Evolutionary conservation across 2,888 invertebrate species (phyloP).

Genomic region (Amiota mariae): DNA sequence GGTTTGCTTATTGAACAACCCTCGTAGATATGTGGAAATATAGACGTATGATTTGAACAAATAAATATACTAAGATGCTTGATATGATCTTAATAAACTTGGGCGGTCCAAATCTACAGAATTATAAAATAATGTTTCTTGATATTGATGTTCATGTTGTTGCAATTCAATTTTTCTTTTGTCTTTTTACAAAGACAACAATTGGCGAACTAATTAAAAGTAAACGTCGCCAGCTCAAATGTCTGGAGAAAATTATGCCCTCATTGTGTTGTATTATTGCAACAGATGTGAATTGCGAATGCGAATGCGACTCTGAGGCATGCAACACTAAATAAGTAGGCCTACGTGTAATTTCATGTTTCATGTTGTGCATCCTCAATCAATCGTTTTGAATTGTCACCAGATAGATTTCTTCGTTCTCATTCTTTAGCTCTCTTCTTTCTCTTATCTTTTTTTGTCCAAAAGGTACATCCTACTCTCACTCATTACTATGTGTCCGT

Average conservation of each 20-base stretch:
- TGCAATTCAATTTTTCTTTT: no score
- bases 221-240: slow-evolving; percentile 42
- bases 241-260: slow-evolving; percentile 55
- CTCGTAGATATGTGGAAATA: no score
- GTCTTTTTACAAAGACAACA: slow-evolving; percentile 43
- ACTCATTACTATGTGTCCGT: not conserved
- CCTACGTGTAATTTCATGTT: not conserved
- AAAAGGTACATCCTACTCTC: not conserved
- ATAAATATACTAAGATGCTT: no score
- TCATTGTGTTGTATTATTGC: slow-evolving; percentile 49
- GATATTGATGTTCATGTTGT: slow-evolving; percentile 11
- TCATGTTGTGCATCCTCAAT: not conserved
- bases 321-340: not conserved
- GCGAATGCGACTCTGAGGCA: not conserved
- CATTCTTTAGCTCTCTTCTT: not conserved
- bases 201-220: slow-evolving; percentile 63
- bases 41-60: no score
- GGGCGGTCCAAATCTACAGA: no score
- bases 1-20: no score
- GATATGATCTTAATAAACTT: no score
- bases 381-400: not conserved
- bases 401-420: not conserved
- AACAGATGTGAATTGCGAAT: slow-evolving; percentile 50
- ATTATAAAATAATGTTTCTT: not conserved
- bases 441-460: not conserved